Percentiles rank a stretch among this genome's conserved stretches.
These are phyloP conservation scores for Zaprionus nigranus DNA, from an alignment of 1,140 invertebrate species.

Conservation along the genomic window DNA sequence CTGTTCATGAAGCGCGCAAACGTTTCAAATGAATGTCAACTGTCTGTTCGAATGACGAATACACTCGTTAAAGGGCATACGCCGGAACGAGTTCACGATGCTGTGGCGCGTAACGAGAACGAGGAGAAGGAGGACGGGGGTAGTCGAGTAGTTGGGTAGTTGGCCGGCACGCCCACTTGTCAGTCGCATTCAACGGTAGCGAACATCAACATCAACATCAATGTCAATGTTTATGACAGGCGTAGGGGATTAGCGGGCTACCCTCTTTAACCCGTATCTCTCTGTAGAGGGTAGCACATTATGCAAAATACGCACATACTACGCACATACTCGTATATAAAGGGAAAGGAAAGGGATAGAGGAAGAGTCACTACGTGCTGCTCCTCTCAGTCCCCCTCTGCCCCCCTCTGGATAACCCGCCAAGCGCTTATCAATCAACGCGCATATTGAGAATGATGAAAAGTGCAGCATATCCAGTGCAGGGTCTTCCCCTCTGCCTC, in stretches of 20 bases:
- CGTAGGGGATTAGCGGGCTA: conserved; percentile 77
- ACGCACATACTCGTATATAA: no score
- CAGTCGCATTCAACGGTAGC: conserved; percentile 58
- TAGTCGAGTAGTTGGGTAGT: conserved; percentile 43
- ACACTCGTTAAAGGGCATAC: conserved; percentile 80
- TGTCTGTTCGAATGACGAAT: conserved; percentile 78
- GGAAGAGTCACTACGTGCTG: no score
- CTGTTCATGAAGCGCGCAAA: conserved; percentile 51
- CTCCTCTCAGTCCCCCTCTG: neutral
- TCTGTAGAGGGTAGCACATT: conserved; percentile 17
- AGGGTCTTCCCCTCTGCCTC: conserved; percentile 2
- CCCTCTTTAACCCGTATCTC: conserved; percentile 50
- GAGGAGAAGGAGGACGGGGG: conserved; percentile 34
- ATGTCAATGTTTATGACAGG: conserved; percentile 81
- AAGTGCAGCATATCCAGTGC: conserved; percentile 57
- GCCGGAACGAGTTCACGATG: conserved; percentile 69
- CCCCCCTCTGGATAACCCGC: neutral
- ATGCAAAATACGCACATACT: conserved; percentile 37
- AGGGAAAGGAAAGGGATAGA: no score
- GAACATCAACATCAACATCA: conserved; percentile 65
- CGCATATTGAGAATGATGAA: conserved; percentile 68
- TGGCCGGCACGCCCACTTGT: conserved; percentile 72
- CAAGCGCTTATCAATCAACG: conserved; percentile 72
- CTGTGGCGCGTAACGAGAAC: conserved; percentile 67
- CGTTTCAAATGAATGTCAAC: conserved; percentile 80